phyloP scores from a whole-genome alignment of 2,113 vertebrate species.

The Bolborhynchus lineola region DNA sequence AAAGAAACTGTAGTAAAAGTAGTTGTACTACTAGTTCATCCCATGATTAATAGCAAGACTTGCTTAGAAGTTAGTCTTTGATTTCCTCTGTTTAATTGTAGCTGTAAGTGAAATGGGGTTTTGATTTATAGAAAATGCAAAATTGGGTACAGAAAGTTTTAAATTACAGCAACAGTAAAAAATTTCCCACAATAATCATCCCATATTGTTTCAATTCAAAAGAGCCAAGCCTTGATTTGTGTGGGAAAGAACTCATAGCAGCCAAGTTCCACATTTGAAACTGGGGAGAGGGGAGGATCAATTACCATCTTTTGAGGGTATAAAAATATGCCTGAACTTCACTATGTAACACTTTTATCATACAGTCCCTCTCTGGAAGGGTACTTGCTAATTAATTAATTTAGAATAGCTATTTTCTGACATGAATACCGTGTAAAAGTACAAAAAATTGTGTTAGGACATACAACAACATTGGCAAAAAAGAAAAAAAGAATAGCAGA shows the following conservation, averaged over 20 bases:
- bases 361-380: background rate
- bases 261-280: constrained; percentile 56
- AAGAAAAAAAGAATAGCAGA: background rate
- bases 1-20: constrained; percentile 35
- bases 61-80: constrained; percentile 61
- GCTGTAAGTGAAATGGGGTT: constrained; percentile 53
- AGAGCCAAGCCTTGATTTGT: constrained; percentile 37
- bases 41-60: constrained; percentile 54
- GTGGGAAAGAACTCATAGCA: constrained; percentile 45
- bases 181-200: constrained; percentile 57
- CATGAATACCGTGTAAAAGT: background rate
- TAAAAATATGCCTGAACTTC: constrained; percentile 27
- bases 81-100: constrained; percentile 66
- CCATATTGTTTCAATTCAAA: constrained; percentile 67
- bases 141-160: constrained; percentile 71
- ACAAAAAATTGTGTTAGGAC: background rate
- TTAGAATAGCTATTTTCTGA: background rate
- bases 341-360: background rate
- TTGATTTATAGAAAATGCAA: constrained; percentile 73
- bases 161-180: constrained; percentile 62
- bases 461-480: background rate
- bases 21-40: constrained; percentile 42
- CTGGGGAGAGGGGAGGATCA: constrained; percentile 28
- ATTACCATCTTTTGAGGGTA: constrained; percentile 15
- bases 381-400: background rate